phyloP scores from a whole-genome alignment of 2,797 vertebrate species.

The Characodon lateralis region DNA sequence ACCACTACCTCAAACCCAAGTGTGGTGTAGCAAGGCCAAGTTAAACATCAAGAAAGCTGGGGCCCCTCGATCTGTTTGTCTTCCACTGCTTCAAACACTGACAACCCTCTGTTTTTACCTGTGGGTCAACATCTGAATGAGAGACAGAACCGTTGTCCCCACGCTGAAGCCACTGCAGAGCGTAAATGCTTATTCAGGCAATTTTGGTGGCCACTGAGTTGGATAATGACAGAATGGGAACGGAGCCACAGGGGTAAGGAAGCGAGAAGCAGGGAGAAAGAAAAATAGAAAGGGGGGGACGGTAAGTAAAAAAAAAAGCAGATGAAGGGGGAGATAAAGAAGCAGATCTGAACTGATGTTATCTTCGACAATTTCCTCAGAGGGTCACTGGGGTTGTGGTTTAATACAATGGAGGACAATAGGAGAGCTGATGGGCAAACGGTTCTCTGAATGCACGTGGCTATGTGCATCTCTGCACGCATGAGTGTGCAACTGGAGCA shows the following conservation, averaged over 20 bases:
- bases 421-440: conserved; percentile 51
- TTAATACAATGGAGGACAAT: conserved; percentile 59
- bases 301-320: conserved; percentile 38
- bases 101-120: conserved; percentile 66
- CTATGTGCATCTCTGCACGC: conserved; percentile 40
- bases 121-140: conserved; percentile 60
- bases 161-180: conserved; percentile 48
- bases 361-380: conserved; percentile 63
- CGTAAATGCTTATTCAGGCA: conserved; percentile 67
- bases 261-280: conserved; percentile 34
- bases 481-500: conserved; percentile 37
- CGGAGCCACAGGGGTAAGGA: conserved; percentile 69
- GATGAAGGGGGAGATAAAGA: conserved; percentile 39
- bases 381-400: conserved; percentile 59
- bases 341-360: conserved; percentile 64
- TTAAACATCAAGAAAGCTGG: conserved; percentile 58
- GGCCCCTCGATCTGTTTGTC: conserved; percentile 64
- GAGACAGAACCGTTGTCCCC: conserved; percentile 34
- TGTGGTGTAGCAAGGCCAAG: conserved; percentile 36
- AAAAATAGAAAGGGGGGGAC: conserved; percentile 42
- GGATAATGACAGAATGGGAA: conserved; percentile 78
- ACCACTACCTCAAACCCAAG: conserved; percentile 27
- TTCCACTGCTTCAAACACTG: conserved; percentile 64
- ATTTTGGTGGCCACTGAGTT: conserved; percentile 56
- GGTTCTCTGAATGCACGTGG: conserved; percentile 15